Percentiles rank a stretch among this genome's conserved stretches.
Evolutionary conservation across 2,797 vertebrate genomes (phyloP).

Genomic region (Arremon aurantiirostris): DNA sequence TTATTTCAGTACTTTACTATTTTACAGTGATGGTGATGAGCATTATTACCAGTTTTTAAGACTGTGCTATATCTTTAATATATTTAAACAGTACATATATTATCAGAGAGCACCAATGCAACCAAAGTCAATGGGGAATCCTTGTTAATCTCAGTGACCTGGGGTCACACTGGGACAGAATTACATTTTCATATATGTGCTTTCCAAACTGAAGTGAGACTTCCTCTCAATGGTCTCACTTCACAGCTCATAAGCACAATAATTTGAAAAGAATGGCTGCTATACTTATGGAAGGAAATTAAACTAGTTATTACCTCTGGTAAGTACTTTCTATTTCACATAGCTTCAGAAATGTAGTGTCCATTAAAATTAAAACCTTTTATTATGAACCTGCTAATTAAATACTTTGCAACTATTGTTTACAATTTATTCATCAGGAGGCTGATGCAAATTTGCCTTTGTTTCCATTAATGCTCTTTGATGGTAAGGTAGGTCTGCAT

Average conservation of each 20-base stretch:
- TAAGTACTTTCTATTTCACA: constrained; percentile 32
- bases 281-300: constrained; percentile 32
- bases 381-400: constrained; percentile 13
- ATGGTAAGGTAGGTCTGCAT: neutral
- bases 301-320: constrained; percentile 30
- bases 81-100: neutral
- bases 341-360: neutral
- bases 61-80: neutral
- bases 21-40: neutral
- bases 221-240: neutral
- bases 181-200: neutral
- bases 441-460: neutral
- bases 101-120: neutral
- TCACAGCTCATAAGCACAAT: constrained; percentile 18
- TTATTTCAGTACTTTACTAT: constrained; percentile 1
- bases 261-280: constrained; percentile 14
- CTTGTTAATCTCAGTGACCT: neutral
- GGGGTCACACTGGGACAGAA: neutral
- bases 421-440: neutral
- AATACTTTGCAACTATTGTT: neutral
- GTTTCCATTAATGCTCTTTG: neutral
- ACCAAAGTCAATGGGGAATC: neutral
- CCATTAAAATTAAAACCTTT: neutral
- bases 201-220: neutral
- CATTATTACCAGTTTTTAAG: constrained; percentile 14